phyloP scores from a whole-genome alignment of 2,113 vertebrate species.

The Leucopsar rothschildi region DNA sequence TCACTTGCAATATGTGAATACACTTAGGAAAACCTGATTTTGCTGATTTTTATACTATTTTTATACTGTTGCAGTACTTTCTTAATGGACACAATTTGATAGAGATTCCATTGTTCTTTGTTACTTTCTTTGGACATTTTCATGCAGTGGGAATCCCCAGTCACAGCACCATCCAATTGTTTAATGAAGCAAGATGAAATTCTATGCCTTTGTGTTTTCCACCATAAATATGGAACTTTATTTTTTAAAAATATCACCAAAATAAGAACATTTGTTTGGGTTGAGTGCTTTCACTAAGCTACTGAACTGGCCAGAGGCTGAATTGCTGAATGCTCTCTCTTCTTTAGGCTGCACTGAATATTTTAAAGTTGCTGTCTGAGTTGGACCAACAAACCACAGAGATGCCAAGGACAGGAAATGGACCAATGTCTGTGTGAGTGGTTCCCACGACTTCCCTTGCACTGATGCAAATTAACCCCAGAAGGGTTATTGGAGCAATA shows the following conservation, averaged over 20 bases:
- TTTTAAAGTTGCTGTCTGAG: constrained; percentile 96
- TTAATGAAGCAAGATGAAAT: neutral
- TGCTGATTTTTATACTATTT: neutral
- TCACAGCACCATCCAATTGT: neutral
- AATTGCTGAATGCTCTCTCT: neutral
- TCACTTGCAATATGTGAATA: neutral
- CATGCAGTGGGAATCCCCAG: neutral
- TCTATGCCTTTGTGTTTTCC: neutral
- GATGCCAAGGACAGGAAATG: constrained; percentile 88
- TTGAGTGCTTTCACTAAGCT: neutral
- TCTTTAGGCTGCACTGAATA: constrained; percentile 91
- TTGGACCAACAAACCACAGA: constrained; percentile 92
- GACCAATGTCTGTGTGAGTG: constrained; percentile 93
- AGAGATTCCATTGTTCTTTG: neutral
- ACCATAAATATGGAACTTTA: neutral
- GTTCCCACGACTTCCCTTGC: neutral
- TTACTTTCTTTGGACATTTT: neutral
- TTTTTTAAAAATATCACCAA: neutral
- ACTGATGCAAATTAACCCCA: neutral
- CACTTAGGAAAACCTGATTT: neutral
- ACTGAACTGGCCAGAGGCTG: neutral
- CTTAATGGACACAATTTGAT: neutral
- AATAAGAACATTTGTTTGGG: neutral
- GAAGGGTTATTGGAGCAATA: neutral
- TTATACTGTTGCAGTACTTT: neutral